phyloP scores from a whole-genome alignment of 2,113 vertebrate genomes.

The Climacteris rufus region DNA sequence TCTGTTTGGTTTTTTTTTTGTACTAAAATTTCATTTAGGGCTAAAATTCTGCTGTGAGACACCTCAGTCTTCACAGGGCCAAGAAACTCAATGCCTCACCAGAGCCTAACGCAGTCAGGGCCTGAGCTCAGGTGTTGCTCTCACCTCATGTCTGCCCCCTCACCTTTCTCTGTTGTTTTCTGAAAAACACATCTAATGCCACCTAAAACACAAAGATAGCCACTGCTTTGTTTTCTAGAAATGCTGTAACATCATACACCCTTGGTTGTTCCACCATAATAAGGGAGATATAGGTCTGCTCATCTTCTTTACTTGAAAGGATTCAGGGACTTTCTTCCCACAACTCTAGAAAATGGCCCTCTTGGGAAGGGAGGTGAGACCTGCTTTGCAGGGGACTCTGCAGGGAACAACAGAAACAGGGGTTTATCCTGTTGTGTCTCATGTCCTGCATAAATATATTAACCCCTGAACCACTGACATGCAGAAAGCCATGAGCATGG shows the following conservation, averaged over 20 bases:
- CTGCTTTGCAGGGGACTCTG: not conserved
- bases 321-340: not conserved
- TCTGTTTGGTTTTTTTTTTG: not conserved
- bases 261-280: not conserved
- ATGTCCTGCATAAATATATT: not conserved
- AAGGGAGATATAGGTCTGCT: not conserved
- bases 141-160: fast-evolving
- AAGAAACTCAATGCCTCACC: not conserved
- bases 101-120: not conserved
- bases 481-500: not conserved
- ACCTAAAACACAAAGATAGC: not conserved
- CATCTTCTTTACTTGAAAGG: not conserved
- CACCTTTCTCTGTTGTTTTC: not conserved
- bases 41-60: not conserved
- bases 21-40: not conserved
- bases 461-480: not conserved
- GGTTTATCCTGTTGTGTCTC: not conserved
- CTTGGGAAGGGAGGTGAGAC: not conserved
- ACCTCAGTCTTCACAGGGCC: not conserved
- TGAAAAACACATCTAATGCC: not conserved
- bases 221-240: not conserved
- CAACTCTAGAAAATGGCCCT: not conserved
- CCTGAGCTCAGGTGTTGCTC: not conserved
- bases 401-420: not conserved
- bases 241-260: fast-evolving